Conservation (phyloP, 2,888 invertebrate genomes). For the Zeuzera pyrina region DNA sequence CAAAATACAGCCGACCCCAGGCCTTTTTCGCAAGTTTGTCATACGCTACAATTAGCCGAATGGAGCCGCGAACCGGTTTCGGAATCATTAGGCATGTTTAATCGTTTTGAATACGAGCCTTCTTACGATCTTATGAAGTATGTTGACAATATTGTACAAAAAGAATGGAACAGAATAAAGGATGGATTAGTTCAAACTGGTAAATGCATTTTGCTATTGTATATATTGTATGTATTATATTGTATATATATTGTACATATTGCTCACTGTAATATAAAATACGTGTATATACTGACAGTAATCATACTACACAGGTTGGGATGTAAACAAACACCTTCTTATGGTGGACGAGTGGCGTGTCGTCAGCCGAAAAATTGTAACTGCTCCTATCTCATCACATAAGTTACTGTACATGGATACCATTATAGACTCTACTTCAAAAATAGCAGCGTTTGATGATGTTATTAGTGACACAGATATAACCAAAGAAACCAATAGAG, state of each 20-base stretch:
- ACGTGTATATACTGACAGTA: constrained; percentile 13
- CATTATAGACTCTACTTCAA: not conserved
- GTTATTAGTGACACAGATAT: not conserved
- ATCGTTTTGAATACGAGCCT: constrained; percentile 28
- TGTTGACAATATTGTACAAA: constrained; percentile 56
- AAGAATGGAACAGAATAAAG: constrained; percentile 62
- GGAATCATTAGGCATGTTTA: constrained; percentile 5
- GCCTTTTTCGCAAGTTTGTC: constrained; percentile 36
- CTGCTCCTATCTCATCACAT: not conserved
- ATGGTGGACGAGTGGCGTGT: constrained; percentile 74
- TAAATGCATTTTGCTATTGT: constrained; percentile 16
- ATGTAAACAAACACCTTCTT: constrained; percentile 68
- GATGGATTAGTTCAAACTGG: constrained; percentile 42
- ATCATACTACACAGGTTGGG: constrained; percentile 71
- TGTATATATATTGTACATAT: not conserved
- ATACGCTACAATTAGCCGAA: constrained; percentile 28
- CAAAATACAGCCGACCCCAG: no score
- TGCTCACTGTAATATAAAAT: not conserved
- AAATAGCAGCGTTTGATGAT: not conserved
- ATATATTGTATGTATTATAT: not conserved
- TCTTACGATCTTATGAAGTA: constrained; percentile 50
- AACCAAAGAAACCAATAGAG: constrained; percentile 6
- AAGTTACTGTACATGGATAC: not conserved
- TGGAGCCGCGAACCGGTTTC: constrained; percentile 27
- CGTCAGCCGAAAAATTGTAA: not conserved